Percentiles rank a stretch among this genome's conserved stretches.
phyloP scores from a whole-genome alignment of 2,888 invertebrate species.

The Andrena praecox region DNA sequence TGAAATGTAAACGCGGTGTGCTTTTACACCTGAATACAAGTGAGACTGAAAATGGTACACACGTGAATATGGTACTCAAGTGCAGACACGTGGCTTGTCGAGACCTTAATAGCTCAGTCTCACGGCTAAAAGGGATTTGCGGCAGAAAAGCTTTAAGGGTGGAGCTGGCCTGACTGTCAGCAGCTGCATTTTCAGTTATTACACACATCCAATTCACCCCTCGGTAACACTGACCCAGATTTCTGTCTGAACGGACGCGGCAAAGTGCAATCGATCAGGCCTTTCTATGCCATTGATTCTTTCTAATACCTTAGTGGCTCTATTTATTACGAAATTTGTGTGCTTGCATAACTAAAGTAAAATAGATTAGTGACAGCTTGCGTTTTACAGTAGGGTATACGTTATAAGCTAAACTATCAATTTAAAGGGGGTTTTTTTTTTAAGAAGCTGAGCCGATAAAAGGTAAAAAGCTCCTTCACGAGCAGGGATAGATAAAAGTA shows the following conservation, averaged over 20 bases:
- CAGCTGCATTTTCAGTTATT: conserved; percentile 61
- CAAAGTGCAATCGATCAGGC: conserved; percentile 42
- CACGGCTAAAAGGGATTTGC: conserved; percentile 55
- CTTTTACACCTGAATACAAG: conserved; percentile 28
- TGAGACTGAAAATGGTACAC: conserved; percentile 28
- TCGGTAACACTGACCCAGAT: conserved; percentile 71
- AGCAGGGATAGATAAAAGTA: no score
- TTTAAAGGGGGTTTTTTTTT: no score
- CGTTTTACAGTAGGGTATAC: no score
- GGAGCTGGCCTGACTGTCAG: conserved; percentile 44
- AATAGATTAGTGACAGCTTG: neutral
- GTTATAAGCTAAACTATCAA: no score
- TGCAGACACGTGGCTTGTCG: conserved; percentile 59
- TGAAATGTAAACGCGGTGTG: neutral
- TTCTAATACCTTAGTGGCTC: neutral
- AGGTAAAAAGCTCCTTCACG: no score
- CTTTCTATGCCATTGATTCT: conserved; percentile 31
- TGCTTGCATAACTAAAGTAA: neutral
- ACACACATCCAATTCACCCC: conserved; percentile 44
- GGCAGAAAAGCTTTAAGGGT: conserved; percentile 55
- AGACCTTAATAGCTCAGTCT: conserved; percentile 59
- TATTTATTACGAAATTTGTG: neutral
- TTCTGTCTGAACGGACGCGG: conserved; percentile 25
- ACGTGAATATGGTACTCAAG: conserved; percentile 43
- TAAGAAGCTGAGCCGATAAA: no score